Conservation (phyloP, 2,888 invertebrate genomes). For the Tinea trinotella region DNA sequence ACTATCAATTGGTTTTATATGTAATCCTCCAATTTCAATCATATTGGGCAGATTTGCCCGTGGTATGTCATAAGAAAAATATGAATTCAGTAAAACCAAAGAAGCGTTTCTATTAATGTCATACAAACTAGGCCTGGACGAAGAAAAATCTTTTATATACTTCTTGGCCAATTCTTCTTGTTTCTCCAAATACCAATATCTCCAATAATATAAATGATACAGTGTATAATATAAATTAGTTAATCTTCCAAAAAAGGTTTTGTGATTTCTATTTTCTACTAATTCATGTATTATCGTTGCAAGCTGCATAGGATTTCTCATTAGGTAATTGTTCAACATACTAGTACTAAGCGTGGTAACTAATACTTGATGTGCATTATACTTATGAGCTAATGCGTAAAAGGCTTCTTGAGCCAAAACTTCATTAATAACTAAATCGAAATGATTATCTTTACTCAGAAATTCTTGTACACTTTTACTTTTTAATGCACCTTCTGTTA, state of each 20-base stretch:
- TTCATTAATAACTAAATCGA: constrained; percentile 62
- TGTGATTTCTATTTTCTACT: constrained; percentile 50
- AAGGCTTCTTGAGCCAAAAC: constrained; percentile 63
- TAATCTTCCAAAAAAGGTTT: constrained; percentile 64
- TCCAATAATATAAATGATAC: constrained; percentile 56
- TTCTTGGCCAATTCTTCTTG: constrained; percentile 48
- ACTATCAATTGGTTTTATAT: constrained; percentile 46
- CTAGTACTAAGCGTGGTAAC: constrained; percentile 56
- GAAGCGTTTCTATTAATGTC: constrained; percentile 53
- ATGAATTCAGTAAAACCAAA: constrained; percentile 59
- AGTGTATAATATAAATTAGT: constrained; percentile 57
- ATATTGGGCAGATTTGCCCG: constrained; percentile 67
- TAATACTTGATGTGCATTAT: constrained; percentile 49
- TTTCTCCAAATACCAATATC: constrained; percentile 44
- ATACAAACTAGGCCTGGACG: constrained; percentile 48
- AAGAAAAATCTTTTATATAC: constrained; percentile 43
- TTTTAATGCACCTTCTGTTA: constrained; percentile 46
- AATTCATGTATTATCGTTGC: constrained; percentile 49
- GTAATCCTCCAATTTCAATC: constrained; percentile 72
- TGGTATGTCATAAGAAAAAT: constrained; percentile 59
- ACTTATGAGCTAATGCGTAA: constrained; percentile 55
- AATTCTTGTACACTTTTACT: constrained; percentile 42
- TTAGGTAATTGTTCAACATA: constrained; percentile 50
- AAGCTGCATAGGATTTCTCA: constrained; percentile 52
- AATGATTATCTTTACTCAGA: constrained; percentile 42